These are phyloP conservation scores for Podabrus alpinus DNA, from an alignment of 2,888 invertebrate genomes.

Conservation along the genomic window DNA sequence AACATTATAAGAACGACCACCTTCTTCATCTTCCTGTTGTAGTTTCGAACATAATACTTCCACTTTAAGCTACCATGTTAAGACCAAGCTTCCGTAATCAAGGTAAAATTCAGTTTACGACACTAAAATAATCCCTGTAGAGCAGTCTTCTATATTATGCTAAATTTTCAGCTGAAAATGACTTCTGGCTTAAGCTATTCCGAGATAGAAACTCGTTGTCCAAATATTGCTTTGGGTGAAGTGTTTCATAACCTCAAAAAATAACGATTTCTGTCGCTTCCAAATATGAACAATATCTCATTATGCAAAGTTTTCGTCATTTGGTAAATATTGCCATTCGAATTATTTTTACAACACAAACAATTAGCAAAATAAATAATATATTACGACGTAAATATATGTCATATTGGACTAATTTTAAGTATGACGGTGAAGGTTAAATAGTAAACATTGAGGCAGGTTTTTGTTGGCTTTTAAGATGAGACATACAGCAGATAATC, in stretches of 20 bases:
- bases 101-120: neutral
- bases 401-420: neutral
- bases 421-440: conserved; percentile 20
- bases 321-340: neutral
- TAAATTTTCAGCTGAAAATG: neutral
- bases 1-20: neutral
- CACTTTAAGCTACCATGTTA: neutral
- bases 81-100: neutral
- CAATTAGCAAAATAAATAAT: neutral
- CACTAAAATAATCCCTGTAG: neutral
- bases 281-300: neutral
- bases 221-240: neutral
- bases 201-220: neutral
- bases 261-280: neutral
- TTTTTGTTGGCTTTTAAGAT: conserved; percentile 12
- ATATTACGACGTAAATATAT: neutral
- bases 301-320: neutral
- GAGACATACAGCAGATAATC: conserved; percentile 15
- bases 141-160: neutral
- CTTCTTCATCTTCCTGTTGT: neutral
- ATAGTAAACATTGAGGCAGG: conserved; percentile 24
- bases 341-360: neutral
- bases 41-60: neutral
- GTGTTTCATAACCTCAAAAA: neutral
- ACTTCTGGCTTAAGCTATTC: neutral